Evolutionary conservation across 2,888 invertebrate genomes (phyloP), one percentile per base, ranked within the genome.

Genomic region (Drosophila mayaguana): DNA sequence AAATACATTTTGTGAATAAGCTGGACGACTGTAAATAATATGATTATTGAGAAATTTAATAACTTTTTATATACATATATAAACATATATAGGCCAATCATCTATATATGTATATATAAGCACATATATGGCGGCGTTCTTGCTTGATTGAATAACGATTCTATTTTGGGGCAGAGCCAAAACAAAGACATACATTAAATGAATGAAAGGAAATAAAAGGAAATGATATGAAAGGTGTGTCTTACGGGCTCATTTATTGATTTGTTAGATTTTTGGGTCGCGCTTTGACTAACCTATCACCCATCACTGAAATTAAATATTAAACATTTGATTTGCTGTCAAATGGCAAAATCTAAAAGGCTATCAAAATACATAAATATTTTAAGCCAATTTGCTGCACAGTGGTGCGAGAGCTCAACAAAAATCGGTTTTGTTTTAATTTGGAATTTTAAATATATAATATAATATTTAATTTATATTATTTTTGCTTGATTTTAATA

Each of bases 251-350:
- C 48, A 56, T 62, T 65, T 75, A 77, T 77, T 80, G 76, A 79
- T 76, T 76, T 64, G 43, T 18, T 45, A 36, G 40, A 20, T 34
- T 59, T 46, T 51, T 48, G 43, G 56, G 60, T 63, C 38, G 43
- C 46, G 55, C 46, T 53, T 51, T 70, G 48, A 51, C 66, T 75
- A 12, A 63, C 48, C 88, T 72, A 89, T 84, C 84, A 81, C 64
- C 88, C 74, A 89, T 84, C 84, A 83, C 64, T 63, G 50, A 83
- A 81, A 89, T 87, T 72, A 83, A 80, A 78, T 81, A 87, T 83
- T 73, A 65, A 74, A 70, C 56, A 63, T 65, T 78, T 68, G 46
- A 66, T 70, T 71, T 50, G 55, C 42, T 48, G 61, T 42, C 68
- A 74, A 70, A 70, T 53, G 68, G 51, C 59, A 57, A 67, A 63